Evolutionary conservation across 2,113 vertebrate genomes (phyloP), one percentile per base, ranked within the genome.

Genomic region (Myiagra hebetior): DNA sequence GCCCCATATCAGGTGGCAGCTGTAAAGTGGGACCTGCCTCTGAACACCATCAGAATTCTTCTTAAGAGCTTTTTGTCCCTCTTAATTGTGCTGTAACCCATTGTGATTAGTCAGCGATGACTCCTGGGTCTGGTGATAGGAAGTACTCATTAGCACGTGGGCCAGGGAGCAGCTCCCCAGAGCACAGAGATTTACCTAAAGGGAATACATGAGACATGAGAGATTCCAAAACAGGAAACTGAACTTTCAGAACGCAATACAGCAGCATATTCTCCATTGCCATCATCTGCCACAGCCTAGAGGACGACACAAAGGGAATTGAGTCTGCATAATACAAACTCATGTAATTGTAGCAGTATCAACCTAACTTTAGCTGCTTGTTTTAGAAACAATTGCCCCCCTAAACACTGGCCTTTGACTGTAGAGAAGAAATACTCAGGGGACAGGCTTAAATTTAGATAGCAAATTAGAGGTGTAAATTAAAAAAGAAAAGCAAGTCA

Each of bases 41-140:
- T 5, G 2, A 62, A 65, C 63, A 94, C 53, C 50, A 63, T 55
- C 85, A 95, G 33, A 41, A 62, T 91, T 79, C 55, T 91, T 84
- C 59, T 86, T 15, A 47, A 65, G 79, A 86, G 63, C 12, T 27
- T 95, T 91, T 72, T 52, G 23, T 2, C 8, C 22, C 14, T 57
- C 26, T 62, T 92, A 91, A 81, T 94, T 92, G 85, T 68, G 77
- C 84, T 88, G 60, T 84, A 94, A 35, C 59, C 72, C 49, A 5
- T 86, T 94, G 53, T 81, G 92, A 92, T 93, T 90, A 81, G 91
- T 42, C 56, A 73, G 91, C 86, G 89, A 67, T 95, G 72, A 93
- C 70, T 94, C 59, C 46, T 74, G 63, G 42, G 68, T 84, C 72
- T 86, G 72, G 47, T 77, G 88, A 95, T 59, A 81, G 88, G 83